Conservation (phyloP, 2,888 invertebrate species). For the Diplolepis rosae region DNA sequence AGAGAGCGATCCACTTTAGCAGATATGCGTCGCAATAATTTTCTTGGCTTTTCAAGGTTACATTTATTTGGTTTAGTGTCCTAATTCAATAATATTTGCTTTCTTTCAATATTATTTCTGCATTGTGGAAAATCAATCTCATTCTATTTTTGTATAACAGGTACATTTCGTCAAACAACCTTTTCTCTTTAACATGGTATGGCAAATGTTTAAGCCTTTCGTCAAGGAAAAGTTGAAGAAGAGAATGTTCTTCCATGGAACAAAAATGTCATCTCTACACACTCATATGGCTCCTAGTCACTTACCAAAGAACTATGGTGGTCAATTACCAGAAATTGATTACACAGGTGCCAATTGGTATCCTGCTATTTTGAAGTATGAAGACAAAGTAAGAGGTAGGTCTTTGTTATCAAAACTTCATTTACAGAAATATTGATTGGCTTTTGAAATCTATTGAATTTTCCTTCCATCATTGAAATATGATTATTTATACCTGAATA, state of each 20-base stretch:
- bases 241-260: slow-evolving; percentile 89
- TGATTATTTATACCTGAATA: no score
- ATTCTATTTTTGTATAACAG: slow-evolving; percentile 48
- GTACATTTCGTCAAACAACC: slow-evolving; percentile 91
- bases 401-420: no score
- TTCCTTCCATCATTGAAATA: no score
- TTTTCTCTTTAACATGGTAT: slow-evolving; percentile 88
- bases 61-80: no score
- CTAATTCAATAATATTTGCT: no score
- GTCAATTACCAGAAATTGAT: slow-evolving; percentile 82
- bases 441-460: no score
- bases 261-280: slow-evolving; percentile 86
- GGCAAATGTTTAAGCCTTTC: slow-evolving; percentile 89
- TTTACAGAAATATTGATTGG: no score
- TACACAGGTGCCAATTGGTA: slow-evolving; percentile 88
- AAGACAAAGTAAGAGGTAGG: slow-evolving; percentile 78
- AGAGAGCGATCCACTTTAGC: background rate
- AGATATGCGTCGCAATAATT: no score
- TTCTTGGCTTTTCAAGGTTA: no score
- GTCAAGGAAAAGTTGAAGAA: slow-evolving; percentile 85
- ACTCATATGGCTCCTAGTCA: slow-evolving; percentile 81
- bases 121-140: no score
- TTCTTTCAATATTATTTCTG: no score
- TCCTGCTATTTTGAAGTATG: slow-evolving; percentile 79
- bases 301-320: slow-evolving; percentile 86